A percentile compares a stretch with the other conserved stretches of the same genome.
These are phyloP conservation scores for Asteroscopus sphinx DNA, from an alignment of 2,888 invertebrate species.

Conservation along the genomic window DNA sequence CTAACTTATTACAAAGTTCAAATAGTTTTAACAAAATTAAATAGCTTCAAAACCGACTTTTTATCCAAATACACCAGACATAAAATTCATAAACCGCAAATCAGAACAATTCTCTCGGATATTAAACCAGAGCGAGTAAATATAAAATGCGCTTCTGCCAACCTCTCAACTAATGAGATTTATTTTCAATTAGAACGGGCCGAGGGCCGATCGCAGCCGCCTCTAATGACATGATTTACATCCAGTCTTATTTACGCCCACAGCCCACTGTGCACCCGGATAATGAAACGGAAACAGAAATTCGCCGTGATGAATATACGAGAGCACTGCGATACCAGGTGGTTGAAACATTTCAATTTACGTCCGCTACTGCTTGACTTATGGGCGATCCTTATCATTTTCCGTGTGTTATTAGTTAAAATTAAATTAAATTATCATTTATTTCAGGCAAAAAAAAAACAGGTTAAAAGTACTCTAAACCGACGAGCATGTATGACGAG, in stretches of 20 bases:
- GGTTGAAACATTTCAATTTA: slow-evolving; percentile 38
- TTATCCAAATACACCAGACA: not conserved
- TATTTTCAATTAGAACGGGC: slow-evolving; percentile 79
- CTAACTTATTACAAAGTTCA: too few relatives aligned
- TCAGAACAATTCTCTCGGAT: slow-evolving; percentile 34
- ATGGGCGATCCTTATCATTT: too few relatives aligned
- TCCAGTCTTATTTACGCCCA: slow-evolving; percentile 73
- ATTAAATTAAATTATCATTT: too few relatives aligned
- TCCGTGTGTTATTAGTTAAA: too few relatives aligned
- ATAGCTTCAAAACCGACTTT: not conserved
- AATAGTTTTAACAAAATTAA: too few relatives aligned
- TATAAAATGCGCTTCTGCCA: slow-evolving; percentile 67
- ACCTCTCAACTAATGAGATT: slow-evolving; percentile 75
- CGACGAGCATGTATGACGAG: too few relatives aligned
- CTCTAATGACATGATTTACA: slow-evolving; percentile 82
- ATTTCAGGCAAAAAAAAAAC: too few relatives aligned
- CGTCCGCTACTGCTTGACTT: slow-evolving; percentile 10
- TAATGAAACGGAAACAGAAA: slow-evolving; percentile 68
- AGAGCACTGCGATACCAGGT: slow-evolving; percentile 45
- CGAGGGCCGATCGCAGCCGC: slow-evolving; percentile 68
- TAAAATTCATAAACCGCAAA: slow-evolving; percentile 20
- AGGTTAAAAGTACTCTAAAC: too few relatives aligned
- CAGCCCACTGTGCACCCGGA: slow-evolving; percentile 59
- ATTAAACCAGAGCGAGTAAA: slow-evolving; percentile 56
- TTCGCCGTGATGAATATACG: slow-evolving; percentile 48